A percentile compares a stretch with the other conserved stretches of the same genome.
These are phyloP conservation scores for Himantopus leucocephalus DNA, from an alignment of 2,113 vertebrate species.

Conservation along the genomic window DNA sequence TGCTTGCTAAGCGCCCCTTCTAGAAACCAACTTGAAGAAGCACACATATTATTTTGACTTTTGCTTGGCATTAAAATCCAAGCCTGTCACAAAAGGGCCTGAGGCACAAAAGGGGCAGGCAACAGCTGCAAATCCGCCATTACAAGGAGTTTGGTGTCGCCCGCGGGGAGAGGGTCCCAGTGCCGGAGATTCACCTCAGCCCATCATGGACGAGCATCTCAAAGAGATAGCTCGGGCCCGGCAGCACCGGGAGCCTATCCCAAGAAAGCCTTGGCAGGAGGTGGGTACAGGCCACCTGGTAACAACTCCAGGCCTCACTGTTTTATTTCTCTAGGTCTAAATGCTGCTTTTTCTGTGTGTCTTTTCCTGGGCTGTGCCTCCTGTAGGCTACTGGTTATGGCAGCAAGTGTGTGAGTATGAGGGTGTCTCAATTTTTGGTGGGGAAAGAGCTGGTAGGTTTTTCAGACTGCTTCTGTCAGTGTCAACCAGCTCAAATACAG, in stretches of 20 bases:
- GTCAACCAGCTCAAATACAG: no score
- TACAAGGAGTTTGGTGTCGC: fast-evolving
- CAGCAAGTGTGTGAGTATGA: not conserved
- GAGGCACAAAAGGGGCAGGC: no score
- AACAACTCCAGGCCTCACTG: fast-evolving
- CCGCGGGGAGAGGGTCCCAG: fast-evolving
- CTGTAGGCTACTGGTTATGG: not conserved
- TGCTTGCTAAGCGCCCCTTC: no score
- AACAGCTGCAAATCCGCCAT: fast-evolving
- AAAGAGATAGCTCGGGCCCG: fast-evolving
- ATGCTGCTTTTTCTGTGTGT: not conserved
- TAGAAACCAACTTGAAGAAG: no score
- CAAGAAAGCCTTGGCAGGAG: fast-evolving
- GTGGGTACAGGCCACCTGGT: fast-evolving
- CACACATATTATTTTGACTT: not conserved
- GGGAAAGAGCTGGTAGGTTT: not conserved
- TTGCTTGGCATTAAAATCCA: not conserved
- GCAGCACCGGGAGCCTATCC: not conserved
- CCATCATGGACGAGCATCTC: fast-evolving
- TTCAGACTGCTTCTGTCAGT: not conserved
- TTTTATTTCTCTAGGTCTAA: not conserved
- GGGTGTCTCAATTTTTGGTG: fast-evolving
- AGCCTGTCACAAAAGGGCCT: no score
- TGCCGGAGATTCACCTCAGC: fast-evolving
- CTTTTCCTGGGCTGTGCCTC: not conserved